Evolutionary conservation across 2,888 invertebrate genomes (phyloP), one percentile per base, ranked within the genome.

Genomic region (Acleris emargana): DNA sequence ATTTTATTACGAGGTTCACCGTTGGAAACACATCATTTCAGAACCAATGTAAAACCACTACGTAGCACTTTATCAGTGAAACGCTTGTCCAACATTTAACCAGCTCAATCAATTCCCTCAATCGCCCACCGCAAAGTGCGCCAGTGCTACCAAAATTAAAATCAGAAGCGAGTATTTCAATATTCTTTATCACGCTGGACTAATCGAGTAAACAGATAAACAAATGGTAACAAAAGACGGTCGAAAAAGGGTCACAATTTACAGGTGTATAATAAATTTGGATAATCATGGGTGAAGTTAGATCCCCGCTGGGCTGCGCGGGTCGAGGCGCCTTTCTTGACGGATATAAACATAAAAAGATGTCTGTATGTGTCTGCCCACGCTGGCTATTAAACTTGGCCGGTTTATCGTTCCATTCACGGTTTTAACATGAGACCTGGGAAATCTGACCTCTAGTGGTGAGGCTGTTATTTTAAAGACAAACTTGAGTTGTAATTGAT

Each of bases 351-450:
- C 78, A 82, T 78, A 81, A 83, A 83, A 77, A 80, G 75, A 73
- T 77, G 78, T 78, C 74, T 76, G 76, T 77, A 78, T 78, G 76
- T 78, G 73, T 71, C 83, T 73, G 72, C 89, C 89, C 87, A 88
- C 88, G 81, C 82, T 67, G 68, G 79, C 83, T 82, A 86, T 88
- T 87, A 88, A 71, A 86, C 80, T 82, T 77, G 75, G 79, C 77
- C 80, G 77, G 81, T 90, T 91, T 91, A 91, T 91, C 77, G 84
- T 78, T 81, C 79, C 86, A 87, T 89, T 89, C 87, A 87, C 82
- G 76, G 75, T 68, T 74, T 83, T 82, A 85, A 87, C 85, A 78
- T 76, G 83, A 86, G 77, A 83, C 81, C 71, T 77, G 78, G 82
- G 77, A 76, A 76, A 73, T 76, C 78, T 82, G 81, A 86, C 81